Percentiles rank a stretch among this genome's conserved stretches.
phyloP scores from a whole-genome alignment of 2,113 vertebrate genomes.

The Actenoides lindsayi region DNA sequence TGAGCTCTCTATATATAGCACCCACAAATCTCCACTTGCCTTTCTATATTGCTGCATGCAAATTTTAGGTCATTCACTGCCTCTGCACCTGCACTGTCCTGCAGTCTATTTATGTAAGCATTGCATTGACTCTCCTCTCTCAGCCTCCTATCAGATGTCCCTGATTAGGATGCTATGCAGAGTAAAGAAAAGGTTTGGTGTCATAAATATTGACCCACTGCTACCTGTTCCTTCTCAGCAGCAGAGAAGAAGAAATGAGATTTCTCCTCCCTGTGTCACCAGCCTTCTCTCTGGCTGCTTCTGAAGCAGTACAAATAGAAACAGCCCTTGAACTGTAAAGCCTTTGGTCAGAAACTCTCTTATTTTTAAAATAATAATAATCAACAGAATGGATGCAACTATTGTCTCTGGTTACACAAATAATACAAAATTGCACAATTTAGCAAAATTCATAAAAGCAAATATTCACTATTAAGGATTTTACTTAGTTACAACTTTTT shows the following conservation, averaged over 20 bases:
- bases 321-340: not conserved
- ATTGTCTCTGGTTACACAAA: not conserved
- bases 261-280: not conserved
- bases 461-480: not conserved
- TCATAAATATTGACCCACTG: not conserved
- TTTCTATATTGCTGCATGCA: not conserved
- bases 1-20: accelerated
- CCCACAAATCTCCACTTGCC: not conserved
- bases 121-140: not conserved
- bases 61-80: not conserved
- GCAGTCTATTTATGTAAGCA: not conserved
- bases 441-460: not conserved
- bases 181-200: not conserved
- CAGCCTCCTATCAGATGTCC: not conserved
- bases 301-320: not conserved
- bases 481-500: not conserved
- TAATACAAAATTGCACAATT: not conserved
- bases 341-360: not conserved
- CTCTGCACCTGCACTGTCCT: not conserved
- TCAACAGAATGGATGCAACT: not conserved
- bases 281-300: not conserved
- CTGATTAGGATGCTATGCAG: not conserved
- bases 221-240: not conserved
- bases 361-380: not conserved
- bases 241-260: not conserved